A percentile compares a stretch with the other conserved stretches of the same genome.
phyloP scores from a whole-genome alignment of 2,113 vertebrate genomes.

The Aegotheles bennettii region DNA sequence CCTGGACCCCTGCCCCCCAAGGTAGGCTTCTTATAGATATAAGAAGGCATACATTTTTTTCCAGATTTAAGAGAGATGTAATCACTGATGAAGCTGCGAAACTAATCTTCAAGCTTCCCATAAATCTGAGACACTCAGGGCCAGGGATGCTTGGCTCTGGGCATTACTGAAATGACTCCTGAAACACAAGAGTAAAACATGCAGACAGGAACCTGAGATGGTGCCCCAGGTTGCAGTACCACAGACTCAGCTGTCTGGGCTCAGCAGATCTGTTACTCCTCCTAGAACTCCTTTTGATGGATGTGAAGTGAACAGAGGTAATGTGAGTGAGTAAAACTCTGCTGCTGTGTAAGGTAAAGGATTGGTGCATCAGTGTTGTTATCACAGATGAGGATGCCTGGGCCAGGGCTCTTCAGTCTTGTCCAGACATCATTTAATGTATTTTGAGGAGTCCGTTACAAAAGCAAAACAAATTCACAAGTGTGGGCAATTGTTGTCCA shows the following conservation, averaged over 20 bases:
- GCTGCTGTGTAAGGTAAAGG: fast-evolving
- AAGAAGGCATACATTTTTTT: not conserved
- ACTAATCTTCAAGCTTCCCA: conserved; percentile 10
- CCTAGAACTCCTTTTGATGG: not conserved
- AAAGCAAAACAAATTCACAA: not conserved
- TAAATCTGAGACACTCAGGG: not conserved
- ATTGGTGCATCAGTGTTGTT: fast-evolving
- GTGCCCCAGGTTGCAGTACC: not conserved
- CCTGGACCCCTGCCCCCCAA: conserved; percentile 86
- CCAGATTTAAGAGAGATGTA: not conserved
- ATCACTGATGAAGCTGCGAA: conserved; percentile 21
- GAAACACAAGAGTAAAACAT: not conserved
- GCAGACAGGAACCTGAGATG: not conserved
- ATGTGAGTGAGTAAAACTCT: not conserved
- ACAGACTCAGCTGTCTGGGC: not conserved
- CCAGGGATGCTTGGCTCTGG: not conserved
- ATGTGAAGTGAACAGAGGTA: not conserved
- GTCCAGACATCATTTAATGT: not conserved
- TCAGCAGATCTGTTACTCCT: not conserved
- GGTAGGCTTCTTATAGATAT: conserved; percentile 72
- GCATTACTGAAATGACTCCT: not conserved
- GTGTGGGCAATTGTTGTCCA: not conserved
- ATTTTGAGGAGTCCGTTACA: not conserved
- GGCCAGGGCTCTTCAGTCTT: not conserved
- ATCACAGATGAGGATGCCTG: not conserved